Base-by-base conservation (phyloP, 2,113 vertebrate genomes). In the Oncorhynchus mykiss region DNA sequence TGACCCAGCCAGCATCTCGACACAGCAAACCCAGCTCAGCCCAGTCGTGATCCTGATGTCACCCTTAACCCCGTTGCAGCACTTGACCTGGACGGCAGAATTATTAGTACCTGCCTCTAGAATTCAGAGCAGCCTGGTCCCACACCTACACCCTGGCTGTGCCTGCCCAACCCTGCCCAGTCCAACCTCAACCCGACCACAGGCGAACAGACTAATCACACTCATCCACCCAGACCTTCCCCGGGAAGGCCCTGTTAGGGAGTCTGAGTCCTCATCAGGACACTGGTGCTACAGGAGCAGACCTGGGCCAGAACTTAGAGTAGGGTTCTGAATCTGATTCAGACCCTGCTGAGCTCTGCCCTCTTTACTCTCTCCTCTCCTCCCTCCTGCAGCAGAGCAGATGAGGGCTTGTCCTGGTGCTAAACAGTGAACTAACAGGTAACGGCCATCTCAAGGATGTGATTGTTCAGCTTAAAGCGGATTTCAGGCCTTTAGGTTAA, bases 241-340 rank as follows among this genome's bases (percentile, higher is more conserved):
- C 9, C 24, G 7, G 69, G 69, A 5, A 24, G 13, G 69, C 69
- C 48, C 12, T 2, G 48, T 20, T n/a, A 49, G 12, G 48, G 22
- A 67, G 49, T 51, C n/a, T 16, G 22, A 48, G 80, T 49, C 66
- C 67, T 69, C 75, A 82, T 85, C 83, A 83, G 86, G 85, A 87
- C 78, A 83, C 76, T 78, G 83, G 81, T 87, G 84, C 82, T 85
- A 82, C 16, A 78, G 20, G n/a, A 86, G 77, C 78, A 70, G 73
- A 82, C 78, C 81, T 81, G 78, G 75, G 7, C 70, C 77, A 75
- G 68, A 81, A 72, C 74, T 9, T 9, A 34, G 7, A 45, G 39
- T 45, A 45, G 39, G 8, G 65, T 73, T n/a, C 20, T 64, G 62
- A 27, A 11, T 64, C 65, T 29, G 20, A 67, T 24, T 67, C 60